Evolutionary conservation across 2,113 vertebrate species (phyloP).

Genomic region (Salvator merianae): DNA sequence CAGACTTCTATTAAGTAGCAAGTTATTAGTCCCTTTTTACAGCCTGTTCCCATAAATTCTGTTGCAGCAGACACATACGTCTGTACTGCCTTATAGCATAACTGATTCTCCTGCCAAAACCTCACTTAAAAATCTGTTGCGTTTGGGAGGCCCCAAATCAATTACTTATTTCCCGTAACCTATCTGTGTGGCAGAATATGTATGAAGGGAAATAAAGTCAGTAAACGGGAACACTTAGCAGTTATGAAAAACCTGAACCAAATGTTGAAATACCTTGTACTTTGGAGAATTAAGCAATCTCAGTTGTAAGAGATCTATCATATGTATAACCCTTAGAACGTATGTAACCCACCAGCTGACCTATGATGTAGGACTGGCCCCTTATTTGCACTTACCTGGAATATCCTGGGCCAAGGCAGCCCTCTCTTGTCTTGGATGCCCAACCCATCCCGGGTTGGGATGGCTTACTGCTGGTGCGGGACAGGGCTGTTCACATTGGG

Average conservation of each 20-base stretch:
- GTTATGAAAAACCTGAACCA: slow-evolving; percentile 1
- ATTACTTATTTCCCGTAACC: slow-evolving; percentile 21
- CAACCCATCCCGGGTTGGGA: no score
- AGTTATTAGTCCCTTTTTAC: rapidly evolving
- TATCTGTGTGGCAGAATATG: not conserved
- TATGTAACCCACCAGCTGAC: not conserved
- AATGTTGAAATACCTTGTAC: not conserved
- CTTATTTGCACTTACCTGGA: not conserved
- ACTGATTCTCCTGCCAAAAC: not conserved
- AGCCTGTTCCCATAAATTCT: not conserved
- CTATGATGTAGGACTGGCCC: not conserved
- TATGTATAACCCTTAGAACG: not conserved
- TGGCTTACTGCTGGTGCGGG: no score
- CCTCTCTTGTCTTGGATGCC: no score
- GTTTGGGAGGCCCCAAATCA: not conserved
- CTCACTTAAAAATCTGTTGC: not conserved
- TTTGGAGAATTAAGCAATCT: not conserved
- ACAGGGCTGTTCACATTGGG: no score
- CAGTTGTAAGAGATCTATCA: not conserved
- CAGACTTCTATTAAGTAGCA: not conserved
- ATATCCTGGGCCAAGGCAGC: no score
- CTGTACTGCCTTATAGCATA: not conserved
- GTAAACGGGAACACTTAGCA: slow-evolving; percentile 6
- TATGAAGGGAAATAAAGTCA: slow-evolving; percentile 15
- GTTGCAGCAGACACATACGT: not conserved